phyloP scores from a whole-genome alignment of 2,797 vertebrate species.

The Leucoraja ocellata region DNA sequence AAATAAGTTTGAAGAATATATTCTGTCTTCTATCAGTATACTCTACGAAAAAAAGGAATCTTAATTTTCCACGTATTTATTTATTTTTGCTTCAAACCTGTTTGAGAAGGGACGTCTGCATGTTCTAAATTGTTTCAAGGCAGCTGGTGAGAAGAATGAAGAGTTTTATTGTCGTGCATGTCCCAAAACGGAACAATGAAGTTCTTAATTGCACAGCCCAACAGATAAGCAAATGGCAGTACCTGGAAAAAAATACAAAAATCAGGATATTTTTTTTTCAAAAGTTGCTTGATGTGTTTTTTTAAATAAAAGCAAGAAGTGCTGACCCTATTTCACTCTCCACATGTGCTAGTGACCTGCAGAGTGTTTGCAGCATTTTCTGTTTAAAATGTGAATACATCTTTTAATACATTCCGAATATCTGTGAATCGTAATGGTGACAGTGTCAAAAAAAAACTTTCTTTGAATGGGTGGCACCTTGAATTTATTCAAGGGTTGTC shows the following conservation, averaged over 20 bases:
- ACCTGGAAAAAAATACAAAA: neutral
- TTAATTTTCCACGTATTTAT: slow-evolving; percentile 9
- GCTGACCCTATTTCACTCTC: too few relatives aligned
- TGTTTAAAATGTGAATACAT: too few relatives aligned
- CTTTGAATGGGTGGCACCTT: neutral
- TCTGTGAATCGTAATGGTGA: neutral
- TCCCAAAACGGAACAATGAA: too few relatives aligned
- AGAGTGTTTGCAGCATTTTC: too few relatives aligned
- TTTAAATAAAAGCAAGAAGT: too few relatives aligned
- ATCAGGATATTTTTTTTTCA: neutral
- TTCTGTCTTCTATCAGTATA: neutral
- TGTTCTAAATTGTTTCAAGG: neutral
- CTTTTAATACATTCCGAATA: neutral
- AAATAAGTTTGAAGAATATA: neutral
- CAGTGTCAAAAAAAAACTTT: neutral
- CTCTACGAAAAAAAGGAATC: neutral
- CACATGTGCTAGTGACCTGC: too few relatives aligned
- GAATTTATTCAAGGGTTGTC: neutral
- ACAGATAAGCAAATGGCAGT: too few relatives aligned
- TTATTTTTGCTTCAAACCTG: slow-evolving; percentile 5
- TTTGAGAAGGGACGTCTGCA: neutral
- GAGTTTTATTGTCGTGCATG: too few relatives aligned
- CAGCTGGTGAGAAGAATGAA: too few relatives aligned
- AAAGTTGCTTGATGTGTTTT: neutral
- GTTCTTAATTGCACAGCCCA: too few relatives aligned